These are phyloP conservation scores for Caenorhabditis drosophilae DNA, from an alignment of 2,888 invertebrate genomes.

Conservation along the genomic window DNA sequence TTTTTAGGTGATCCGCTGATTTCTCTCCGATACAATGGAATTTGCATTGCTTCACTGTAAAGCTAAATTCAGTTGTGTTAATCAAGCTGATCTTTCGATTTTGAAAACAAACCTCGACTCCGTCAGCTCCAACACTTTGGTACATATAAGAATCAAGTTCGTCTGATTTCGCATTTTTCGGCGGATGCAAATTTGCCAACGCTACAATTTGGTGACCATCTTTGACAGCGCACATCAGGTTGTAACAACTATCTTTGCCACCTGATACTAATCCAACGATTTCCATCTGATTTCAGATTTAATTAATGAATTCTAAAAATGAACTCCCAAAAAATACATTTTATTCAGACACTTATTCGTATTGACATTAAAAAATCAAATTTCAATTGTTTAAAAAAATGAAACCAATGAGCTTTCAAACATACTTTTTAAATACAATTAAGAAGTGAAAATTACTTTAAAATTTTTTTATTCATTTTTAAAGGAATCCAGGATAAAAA, in stretches of 20 bases:
- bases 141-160: constrained; percentile 98
- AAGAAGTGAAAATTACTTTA: too few species aligned
- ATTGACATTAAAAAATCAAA: too few species aligned
- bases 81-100: neutral
- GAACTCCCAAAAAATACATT: constrained; percentile 6
- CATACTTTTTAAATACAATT: too few species aligned
- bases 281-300: too few species aligned
- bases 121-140: constrained; percentile 96
- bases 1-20: constrained; percentile 83
- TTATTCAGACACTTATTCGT: too few species aligned
- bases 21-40: constrained; percentile 85
- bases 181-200: constrained; percentile 89
- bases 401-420: too few species aligned
- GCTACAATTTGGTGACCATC: constrained; percentile 94
- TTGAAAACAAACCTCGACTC: constrained; percentile 76
- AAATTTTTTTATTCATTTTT: too few species aligned
- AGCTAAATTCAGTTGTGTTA: constrained; percentile 66
- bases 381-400: too few species aligned
- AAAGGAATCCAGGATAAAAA: too few species aligned
- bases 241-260: constrained; percentile 99
- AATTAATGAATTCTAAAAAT: neutral
- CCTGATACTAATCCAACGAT: constrained; percentile 77
- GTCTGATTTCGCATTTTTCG: constrained; percentile 76
- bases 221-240: constrained; percentile 82
- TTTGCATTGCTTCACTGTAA: constrained; percentile 89